Evolutionary conservation across 2,888 invertebrate species (phyloP).

Genomic region (Polietes domitor): DNA sequence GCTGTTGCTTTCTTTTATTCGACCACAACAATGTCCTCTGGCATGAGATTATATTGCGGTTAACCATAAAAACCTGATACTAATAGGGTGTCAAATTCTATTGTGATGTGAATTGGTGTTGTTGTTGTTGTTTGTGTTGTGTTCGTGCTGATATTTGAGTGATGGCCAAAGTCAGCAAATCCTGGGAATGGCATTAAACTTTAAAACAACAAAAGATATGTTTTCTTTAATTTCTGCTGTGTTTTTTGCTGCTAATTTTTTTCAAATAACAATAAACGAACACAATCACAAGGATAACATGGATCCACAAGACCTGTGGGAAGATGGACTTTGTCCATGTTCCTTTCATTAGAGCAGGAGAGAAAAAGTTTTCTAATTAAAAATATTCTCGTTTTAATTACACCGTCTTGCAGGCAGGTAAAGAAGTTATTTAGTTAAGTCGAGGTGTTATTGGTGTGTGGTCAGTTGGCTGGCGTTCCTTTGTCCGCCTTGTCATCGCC

Average conservation of each 20-base stretch:
- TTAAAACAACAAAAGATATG: neutral
- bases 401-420: neutral
- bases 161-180: neutral
- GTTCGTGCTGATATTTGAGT: neutral
- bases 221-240: neutral
- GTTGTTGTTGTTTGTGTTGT: neutral
- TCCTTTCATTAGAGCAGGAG: neutral
- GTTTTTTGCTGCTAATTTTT: too few species aligned
- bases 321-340: neutral
- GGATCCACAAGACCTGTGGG: constrained; percentile 13
- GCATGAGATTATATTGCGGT: constrained; percentile 60
- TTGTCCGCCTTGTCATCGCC: neutral
- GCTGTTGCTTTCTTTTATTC: neutral
- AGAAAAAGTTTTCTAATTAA: constrained; percentile 51
- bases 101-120: neutral
- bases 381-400: constrained; percentile 26
- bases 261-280: neutral
- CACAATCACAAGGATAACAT: constrained; percentile 35
- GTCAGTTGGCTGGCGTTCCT: neutral
- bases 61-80: constrained; percentile 65
- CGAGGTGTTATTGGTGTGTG: neutral
- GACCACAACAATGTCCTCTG: constrained; percentile 32
- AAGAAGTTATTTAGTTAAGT: neutral
- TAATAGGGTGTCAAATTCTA: constrained; percentile 62
- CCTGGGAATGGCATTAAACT: neutral